Percentiles rank a stretch among this genome's conserved stretches.
Evolutionary conservation across 2,888 invertebrate genomes (phyloP).

Genomic region (Acleris emargana): DNA sequence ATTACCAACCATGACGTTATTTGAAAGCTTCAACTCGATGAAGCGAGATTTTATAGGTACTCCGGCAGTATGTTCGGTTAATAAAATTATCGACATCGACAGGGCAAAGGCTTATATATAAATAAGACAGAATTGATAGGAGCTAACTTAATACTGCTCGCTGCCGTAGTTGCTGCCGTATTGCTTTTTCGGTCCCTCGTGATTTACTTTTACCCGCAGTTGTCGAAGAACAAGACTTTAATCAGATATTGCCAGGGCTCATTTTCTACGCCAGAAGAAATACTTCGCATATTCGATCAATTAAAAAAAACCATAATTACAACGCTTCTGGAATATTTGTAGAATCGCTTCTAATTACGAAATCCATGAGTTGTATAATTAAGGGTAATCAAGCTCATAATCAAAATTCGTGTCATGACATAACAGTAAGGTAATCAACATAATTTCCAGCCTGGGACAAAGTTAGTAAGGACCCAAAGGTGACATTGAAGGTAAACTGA

Average conservation of each 20-base stretch:
- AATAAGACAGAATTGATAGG: constrained; percentile 27
- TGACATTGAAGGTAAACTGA: too few species aligned
- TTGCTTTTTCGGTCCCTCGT: constrained; percentile 32
- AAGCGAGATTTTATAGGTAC: constrained; percentile 35
- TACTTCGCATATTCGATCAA: too few species aligned
- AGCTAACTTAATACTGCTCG: constrained; percentile 28
- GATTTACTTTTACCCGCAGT: constrained; percentile 29
- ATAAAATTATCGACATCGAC: constrained; percentile 18
- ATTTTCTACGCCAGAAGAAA: constrained; percentile 1
- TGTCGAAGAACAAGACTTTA: constrained; percentile 26
- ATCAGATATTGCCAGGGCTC: constrained; percentile 13
- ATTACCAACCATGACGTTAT: neutral
- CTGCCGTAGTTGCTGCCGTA: constrained; percentile 25
- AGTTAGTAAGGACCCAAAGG: too few species aligned
- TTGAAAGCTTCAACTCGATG: neutral
- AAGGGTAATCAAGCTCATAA: too few species aligned
- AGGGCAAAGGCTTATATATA: constrained; percentile 27
- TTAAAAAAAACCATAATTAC: too few species aligned
- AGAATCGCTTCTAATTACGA: too few species aligned
- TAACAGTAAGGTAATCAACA: too few species aligned
- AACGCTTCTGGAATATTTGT: too few species aligned
- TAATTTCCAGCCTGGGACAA: too few species aligned
- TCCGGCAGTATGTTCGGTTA: constrained; percentile 34
- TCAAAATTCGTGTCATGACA: too few species aligned
- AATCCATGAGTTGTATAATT: too few species aligned